phyloP scores from a whole-genome alignment of 1,140 invertebrate species.

The Alviniconcha marisindica region DNA sequence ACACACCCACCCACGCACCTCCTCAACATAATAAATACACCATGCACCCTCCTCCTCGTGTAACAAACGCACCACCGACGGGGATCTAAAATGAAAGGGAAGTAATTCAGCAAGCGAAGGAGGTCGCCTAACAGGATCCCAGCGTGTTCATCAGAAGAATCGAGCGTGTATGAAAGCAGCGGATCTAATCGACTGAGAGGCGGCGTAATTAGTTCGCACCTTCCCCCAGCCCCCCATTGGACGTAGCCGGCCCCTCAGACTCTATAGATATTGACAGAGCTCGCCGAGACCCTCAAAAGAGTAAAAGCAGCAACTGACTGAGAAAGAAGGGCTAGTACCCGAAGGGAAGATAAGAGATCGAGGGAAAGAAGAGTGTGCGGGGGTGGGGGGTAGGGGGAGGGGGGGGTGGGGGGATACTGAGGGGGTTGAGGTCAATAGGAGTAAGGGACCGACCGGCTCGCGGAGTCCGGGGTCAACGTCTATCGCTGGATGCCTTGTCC shows the following conservation, averaged over 20 bases:
- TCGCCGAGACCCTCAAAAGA: background rate
- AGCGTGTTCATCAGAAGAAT: background rate
- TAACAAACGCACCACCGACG: too few species aligned
- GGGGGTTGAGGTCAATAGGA: background rate
- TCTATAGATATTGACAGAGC: slow-evolving; percentile 14
- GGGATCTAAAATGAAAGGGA: too few species aligned
- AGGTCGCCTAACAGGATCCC: background rate
- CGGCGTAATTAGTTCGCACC: slow-evolving; percentile 19
- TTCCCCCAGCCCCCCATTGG: background rate
- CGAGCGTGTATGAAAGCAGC: slow-evolving; percentile 11
- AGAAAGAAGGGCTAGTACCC: too few species aligned
- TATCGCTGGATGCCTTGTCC: background rate
- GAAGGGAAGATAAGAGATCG: too few species aligned
- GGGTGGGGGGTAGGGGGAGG: background rate
- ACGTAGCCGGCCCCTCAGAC: background rate
- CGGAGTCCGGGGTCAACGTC: background rate
- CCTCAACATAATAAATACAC: too few species aligned
- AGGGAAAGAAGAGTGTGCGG: too few species aligned
- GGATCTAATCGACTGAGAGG: slow-evolving; percentile 18
- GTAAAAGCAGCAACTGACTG: background rate
- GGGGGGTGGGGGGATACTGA: background rate
- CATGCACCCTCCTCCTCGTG: too few species aligned
- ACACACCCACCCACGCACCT: too few species aligned
- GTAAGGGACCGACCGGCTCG: too few species aligned
- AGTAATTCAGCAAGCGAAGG: too few species aligned